Conservation (phyloP, 1,140 invertebrate genomes). For the Drosophila murphyi region DNA sequence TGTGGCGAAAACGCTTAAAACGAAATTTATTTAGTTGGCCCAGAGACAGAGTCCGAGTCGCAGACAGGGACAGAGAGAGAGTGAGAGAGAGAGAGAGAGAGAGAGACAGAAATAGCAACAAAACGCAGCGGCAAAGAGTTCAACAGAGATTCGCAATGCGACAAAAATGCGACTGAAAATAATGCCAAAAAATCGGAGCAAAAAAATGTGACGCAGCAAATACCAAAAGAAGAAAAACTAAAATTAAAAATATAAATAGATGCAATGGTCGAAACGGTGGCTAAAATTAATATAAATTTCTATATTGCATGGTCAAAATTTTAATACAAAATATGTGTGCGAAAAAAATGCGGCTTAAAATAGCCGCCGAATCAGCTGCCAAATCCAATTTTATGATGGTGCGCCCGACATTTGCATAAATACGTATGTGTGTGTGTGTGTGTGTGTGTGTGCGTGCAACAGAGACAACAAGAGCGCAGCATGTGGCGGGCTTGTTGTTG, state of each 20-base stretch:
- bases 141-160: slow-evolving; percentile 72
- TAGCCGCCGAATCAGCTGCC: slow-evolving; percentile 68
- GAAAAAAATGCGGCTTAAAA: slow-evolving; percentile 56
- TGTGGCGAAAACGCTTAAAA: slow-evolving; percentile 82
- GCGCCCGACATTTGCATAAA: slow-evolving; percentile 73
- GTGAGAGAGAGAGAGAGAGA: neutral
- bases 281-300: slow-evolving; percentile 71
- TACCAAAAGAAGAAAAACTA: slow-evolving; percentile 56
- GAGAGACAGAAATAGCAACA: slow-evolving; percentile 11
- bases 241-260: slow-evolving; percentile 76
- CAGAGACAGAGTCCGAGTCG: slow-evolving; percentile 27
- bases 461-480: slow-evolving; percentile 55
- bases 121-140: slow-evolving; percentile 12
- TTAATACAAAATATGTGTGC: slow-evolving; percentile 53
- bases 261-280: slow-evolving; percentile 21
- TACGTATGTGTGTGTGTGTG: slow-evolving; percentile 34
- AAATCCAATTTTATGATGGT: slow-evolving; percentile 82
- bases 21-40: slow-evolving; percentile 80
- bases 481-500: slow-evolving; percentile 71
- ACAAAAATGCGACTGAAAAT: slow-evolving; percentile 81
- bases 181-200: slow-evolving; percentile 47
- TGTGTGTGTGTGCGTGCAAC: slow-evolving; percentile 18
- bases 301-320: slow-evolving; percentile 50
- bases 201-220: slow-evolving; percentile 34
- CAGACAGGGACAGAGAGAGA: slow-evolving; percentile 7